Percentiles rank a stretch among this genome's conserved stretches.
phyloP scores from a whole-genome alignment of 2,113 vertebrate species.

The Tringa solitaria region DNA sequence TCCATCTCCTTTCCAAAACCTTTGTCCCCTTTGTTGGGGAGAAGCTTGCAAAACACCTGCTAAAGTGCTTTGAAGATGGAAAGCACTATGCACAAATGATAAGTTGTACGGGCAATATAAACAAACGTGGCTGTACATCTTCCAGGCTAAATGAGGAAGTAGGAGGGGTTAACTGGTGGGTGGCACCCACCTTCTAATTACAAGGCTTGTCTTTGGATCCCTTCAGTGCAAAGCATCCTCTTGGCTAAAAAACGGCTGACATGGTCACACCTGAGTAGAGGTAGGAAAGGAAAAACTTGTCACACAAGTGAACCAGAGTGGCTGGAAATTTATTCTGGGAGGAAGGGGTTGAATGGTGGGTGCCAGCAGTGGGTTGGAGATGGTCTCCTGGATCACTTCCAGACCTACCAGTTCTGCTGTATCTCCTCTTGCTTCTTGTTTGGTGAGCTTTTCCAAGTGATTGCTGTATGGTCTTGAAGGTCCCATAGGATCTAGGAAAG shows the following conservation, averaged over 20 bases:
- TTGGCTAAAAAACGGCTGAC: constrained; percentile 14
- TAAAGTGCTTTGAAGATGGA: background rate
- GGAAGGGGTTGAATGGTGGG: background rate
- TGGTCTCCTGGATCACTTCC: background rate
- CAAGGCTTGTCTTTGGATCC: background rate
- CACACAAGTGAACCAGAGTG: background rate
- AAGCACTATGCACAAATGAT: background rate
- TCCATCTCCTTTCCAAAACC: background rate
- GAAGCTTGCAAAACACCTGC: background rate
- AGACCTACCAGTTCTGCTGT: background rate
- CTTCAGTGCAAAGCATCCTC: background rate
- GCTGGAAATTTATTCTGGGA: background rate
- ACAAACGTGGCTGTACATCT: background rate
- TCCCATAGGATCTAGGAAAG: background rate
- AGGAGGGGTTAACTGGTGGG: background rate
- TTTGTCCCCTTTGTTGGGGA: background rate
- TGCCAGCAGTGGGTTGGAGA: background rate
- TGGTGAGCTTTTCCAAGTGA: background rate
- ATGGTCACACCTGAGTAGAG: background rate
- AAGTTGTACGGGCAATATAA: background rate
- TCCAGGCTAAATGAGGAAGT: background rate
- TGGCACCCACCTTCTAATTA: background rate
- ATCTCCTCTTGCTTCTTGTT: background rate
- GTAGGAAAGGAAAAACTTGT: background rate
- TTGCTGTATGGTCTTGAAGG: background rate